These are phyloP conservation scores for Neoaliturus tenellus DNA, from an alignment of 2,888 invertebrate species.

Conservation along the genomic window DNA sequence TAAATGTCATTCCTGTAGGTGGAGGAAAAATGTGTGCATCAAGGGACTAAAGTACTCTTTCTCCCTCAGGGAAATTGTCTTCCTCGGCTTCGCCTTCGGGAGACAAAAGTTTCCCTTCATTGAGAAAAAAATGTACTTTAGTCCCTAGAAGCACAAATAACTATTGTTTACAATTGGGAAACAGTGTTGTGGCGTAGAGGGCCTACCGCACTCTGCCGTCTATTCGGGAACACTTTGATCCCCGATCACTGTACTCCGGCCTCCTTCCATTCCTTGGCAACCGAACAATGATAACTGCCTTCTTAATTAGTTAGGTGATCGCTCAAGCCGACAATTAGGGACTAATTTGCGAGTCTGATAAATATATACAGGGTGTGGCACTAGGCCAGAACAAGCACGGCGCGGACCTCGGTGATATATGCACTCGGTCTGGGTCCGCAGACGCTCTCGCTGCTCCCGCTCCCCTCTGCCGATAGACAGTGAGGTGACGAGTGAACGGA, in stretches of 20 bases:
- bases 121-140: too few species aligned
- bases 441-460: not conserved
- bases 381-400: slow-evolving; percentile 24
- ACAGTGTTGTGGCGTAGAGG: too few species aligned
- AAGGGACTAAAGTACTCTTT: too few species aligned
- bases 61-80: too few species aligned
- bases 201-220: not conserved
- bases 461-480: too few species aligned
- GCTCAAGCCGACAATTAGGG: slow-evolving; percentile 54
- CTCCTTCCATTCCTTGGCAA: slow-evolving; percentile 48
- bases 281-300: slow-evolving; percentile 55
- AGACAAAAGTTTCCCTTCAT: too few species aligned
- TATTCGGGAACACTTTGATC: slow-evolving; percentile 34
- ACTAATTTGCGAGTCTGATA: slow-evolving; percentile 55
- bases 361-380: slow-evolving; percentile 31
- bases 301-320: slow-evolving; percentile 55
- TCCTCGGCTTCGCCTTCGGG: too few species aligned
- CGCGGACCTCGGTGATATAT: not conserved
- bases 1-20: too few species aligned
- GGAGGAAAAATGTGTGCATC: too few species aligned
- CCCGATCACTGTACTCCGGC: not conserved
- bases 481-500: too few species aligned
- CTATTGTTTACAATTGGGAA: too few species aligned
- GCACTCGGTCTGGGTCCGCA: not conserved
- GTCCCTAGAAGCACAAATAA: too few species aligned